Conservation (phyloP, 2,113 vertebrate species). For the Procavia capensis region DNA sequence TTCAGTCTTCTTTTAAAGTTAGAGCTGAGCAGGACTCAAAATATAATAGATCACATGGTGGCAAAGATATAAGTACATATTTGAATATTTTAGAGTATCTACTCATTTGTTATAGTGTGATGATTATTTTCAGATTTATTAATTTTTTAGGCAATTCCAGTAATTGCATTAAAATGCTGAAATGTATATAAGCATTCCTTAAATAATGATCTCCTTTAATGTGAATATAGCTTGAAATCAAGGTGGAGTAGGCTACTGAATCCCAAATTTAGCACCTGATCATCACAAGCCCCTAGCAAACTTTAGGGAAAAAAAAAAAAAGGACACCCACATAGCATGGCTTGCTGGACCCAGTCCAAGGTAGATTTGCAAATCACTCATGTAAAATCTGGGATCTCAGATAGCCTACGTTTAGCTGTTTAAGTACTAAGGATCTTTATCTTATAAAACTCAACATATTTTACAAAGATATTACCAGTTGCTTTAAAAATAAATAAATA, state of each 20-base stretch:
- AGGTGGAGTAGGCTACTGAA: background rate
- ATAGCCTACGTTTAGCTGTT: background rate
- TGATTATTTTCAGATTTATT: background rate
- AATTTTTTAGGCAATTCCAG: conserved; percentile 6
- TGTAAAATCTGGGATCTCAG: background rate
- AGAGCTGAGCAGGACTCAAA: background rate
- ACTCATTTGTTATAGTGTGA: background rate
- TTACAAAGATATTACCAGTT: background rate
- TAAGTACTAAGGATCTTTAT: background rate
- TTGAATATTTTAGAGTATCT: background rate
- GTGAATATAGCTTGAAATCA: background rate
- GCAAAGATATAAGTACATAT: background rate
- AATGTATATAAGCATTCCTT: background rate
- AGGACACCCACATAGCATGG: background rate
- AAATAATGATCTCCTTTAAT: background rate
- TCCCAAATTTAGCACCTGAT: background rate
- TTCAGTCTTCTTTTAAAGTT: background rate
- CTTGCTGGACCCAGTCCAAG: background rate
- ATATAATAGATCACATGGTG: background rate
- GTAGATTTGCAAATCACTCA: background rate
- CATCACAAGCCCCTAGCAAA: background rate
- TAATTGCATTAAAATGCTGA: background rate
- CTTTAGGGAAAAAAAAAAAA: background rate
- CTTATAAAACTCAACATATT: background rate
- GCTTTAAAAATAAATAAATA: too few relatives aligned